Base-by-base conservation (phyloP, 53 echinoderm and acorn worm genomes). In the Echinarachnius parma region DNA sequence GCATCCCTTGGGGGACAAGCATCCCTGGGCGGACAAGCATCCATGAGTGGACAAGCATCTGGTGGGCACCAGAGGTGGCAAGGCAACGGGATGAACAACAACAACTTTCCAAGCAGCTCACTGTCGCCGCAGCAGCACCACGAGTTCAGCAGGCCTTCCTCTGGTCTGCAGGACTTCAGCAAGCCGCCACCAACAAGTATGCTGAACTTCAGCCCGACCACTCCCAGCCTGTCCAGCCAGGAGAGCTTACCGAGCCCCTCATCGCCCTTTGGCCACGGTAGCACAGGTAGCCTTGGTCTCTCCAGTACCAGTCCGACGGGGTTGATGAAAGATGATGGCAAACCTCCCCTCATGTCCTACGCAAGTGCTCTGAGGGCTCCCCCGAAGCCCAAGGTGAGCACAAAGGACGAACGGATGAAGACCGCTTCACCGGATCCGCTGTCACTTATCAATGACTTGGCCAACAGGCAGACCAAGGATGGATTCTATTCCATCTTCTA, bases 381-480 rank as follows among this genome's bases (percentile, higher is more conserved):
- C 14, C 86, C 91, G 14, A 98, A 98, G 62, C 80, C 91, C 14
- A 89, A 83, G 64, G 62, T 77, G 0, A 72, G 82, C 5, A 36
- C 79, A 10, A 56, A 77, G 16, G 87, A 77, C 4, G 98, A 92
- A 13, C 60, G 98, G 21, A 66, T 70, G 4, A 88, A 88, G 77
- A 88, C 98, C 5, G 88, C 96, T 19, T 96, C 96, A n/a, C 93
- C 93, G 9, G 94, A 94, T 80, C 98, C 98, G 0, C 62, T 92
- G 28, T 80, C 83, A 37, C 77, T 98, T 25, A 91, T 98, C 75
- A 87, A 91, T 78, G 96, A 96, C 53, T 83, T 98, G 22, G 85
- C 85, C 50, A 96, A 62, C 46, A 66, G 91, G 54, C 87, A 91
- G 53, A 91, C 83, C 28, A 98, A 88, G 69, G 98, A 91, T 75